Evolutionary conservation across 2,113 vertebrate genomes (phyloP).

Genomic region (Halichoeres trimaculatus): DNA sequence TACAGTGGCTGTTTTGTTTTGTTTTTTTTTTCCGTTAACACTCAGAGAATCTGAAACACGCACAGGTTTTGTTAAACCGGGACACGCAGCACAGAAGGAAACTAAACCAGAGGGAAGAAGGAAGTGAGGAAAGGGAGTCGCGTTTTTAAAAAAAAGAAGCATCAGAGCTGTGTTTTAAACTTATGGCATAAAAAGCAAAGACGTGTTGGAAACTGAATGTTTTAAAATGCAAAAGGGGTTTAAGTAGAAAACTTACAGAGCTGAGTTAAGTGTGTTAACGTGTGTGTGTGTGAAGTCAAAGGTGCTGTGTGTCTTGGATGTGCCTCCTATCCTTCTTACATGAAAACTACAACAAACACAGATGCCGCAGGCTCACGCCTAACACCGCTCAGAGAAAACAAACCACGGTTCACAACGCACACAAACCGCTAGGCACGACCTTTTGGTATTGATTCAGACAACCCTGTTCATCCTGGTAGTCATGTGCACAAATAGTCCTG

Average conservation of each 20-base stretch:
- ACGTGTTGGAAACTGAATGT: conserved; percentile 5
- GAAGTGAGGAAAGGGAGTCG: conserved; percentile 1
- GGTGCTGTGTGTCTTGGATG: conserved; percentile 53
- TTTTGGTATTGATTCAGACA: conserved; percentile 26
- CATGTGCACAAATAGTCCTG: conserved; percentile 17
- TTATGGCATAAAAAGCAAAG: background rate
- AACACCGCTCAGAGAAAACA: conserved; percentile 29
- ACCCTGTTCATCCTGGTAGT: conserved; percentile 18
- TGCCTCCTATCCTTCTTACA: conserved; percentile 66
- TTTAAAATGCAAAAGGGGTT: background rate
- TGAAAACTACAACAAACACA: conserved; percentile 21
- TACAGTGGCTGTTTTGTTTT: conserved; percentile 43
- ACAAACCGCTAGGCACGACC: background rate
- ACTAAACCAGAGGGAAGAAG: conserved; percentile 27
- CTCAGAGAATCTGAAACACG: conserved; percentile 58
- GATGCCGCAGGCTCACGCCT: conserved; percentile 17
- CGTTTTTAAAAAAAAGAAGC: background rate
- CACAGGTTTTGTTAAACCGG: conserved; percentile 56
- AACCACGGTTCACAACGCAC: background rate
- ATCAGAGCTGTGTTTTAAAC: background rate
- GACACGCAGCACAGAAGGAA: conserved; percentile 45
- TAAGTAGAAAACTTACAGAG: background rate
- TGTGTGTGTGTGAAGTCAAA: conserved; percentile 7
- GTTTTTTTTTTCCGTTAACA: conserved; percentile 39
- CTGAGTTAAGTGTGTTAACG: conserved; percentile 10